Conservation (phyloP, 2,113 vertebrate genomes). For the Etheostoma spectabile region DNA sequence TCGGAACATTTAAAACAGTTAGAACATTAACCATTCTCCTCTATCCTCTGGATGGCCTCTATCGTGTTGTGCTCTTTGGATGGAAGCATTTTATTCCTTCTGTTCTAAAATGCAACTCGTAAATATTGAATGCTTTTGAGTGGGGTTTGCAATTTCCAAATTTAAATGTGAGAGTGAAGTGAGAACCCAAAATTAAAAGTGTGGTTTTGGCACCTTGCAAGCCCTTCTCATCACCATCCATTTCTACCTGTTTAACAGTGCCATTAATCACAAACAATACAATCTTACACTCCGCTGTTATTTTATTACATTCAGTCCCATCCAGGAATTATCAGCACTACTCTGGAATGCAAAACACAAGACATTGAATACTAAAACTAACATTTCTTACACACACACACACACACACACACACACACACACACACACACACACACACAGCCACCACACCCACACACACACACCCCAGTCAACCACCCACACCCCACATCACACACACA, state of each 20-base stretch:
- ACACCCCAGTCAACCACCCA: background rate
- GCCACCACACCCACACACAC: background rate
- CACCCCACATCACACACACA: background rate
- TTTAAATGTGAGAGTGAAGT: conserved; percentile 45
- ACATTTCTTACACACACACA: background rate
- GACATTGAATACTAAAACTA: background rate
- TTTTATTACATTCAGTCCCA: background rate
- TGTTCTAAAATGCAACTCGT: conserved; percentile 32
- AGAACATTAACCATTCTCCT: conserved; percentile 6
- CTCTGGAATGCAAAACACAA: background rate
- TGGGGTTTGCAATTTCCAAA: conserved; percentile 35
- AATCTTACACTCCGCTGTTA: background rate
- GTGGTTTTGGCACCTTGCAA: conserved; percentile 41
- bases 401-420: background rate
- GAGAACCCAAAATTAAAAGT: conserved; percentile 61
- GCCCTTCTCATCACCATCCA: conserved; percentile 33
- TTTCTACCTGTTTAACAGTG: conserved; percentile 34
- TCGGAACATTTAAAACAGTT: conserved; percentile 13
- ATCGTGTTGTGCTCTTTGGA: conserved; percentile 23
- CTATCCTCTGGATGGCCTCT: background rate
- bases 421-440: background rate
- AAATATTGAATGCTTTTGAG: conserved; percentile 43
- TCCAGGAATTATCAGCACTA: background rate
- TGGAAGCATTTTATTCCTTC: conserved; percentile 31
- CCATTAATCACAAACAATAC: conserved; percentile 15